Percentiles rank a stretch among this genome's conserved stretches.
Evolutionary conservation across 2,113 vertebrate species (phyloP).

Genomic region (Cromileptes altivelis): DNA sequence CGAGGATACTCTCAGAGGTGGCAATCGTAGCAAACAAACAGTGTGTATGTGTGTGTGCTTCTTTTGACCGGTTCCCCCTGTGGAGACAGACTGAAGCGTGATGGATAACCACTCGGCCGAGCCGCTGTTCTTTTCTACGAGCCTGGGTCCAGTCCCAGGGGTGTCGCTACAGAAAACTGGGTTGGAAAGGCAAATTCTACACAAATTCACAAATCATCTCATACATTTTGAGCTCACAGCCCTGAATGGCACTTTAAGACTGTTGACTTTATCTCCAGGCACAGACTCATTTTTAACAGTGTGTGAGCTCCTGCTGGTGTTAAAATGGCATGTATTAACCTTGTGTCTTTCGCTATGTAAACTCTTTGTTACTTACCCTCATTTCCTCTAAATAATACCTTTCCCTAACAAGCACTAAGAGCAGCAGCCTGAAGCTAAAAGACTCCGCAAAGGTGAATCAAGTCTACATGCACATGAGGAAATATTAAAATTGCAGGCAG

Average conservation of each 20-base stretch:
- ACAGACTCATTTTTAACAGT: conserved; percentile 6
- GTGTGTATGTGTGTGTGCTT: conserved; percentile 51
- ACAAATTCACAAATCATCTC: conserved; percentile 67
- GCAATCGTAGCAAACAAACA: conserved; percentile 70
- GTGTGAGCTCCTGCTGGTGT: conserved; percentile 10
- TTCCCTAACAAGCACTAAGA: conserved; percentile 15
- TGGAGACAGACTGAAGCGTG: conserved; percentile 72
- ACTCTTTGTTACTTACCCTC: conserved; percentile 24
- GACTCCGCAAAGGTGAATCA: conserved; percentile 4
- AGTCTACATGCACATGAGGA: background rate
- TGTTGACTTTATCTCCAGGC: conserved; percentile 26
- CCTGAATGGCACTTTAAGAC: conserved; percentile 16
- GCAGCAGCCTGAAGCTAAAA: conserved; percentile 29
- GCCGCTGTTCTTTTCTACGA: conserved; percentile 68
- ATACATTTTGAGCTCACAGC: conserved; percentile 20
- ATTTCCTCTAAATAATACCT: background rate
- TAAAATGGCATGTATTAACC: conserved; percentile 33
- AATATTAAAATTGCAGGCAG: conserved; percentile 7
- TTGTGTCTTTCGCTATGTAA: conserved; percentile 23
- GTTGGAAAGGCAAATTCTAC: conserved; percentile 59
- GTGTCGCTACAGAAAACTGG: conserved; percentile 59
- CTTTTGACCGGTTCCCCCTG: conserved; percentile 63
- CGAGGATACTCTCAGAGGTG: conserved; percentile 74
- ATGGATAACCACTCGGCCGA: conserved; percentile 78
- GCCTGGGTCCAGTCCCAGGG: conserved; percentile 54